phyloP scores from a whole-genome alignment of 2,797 vertebrate genomes.

The Myripristis jacobus region DNA sequence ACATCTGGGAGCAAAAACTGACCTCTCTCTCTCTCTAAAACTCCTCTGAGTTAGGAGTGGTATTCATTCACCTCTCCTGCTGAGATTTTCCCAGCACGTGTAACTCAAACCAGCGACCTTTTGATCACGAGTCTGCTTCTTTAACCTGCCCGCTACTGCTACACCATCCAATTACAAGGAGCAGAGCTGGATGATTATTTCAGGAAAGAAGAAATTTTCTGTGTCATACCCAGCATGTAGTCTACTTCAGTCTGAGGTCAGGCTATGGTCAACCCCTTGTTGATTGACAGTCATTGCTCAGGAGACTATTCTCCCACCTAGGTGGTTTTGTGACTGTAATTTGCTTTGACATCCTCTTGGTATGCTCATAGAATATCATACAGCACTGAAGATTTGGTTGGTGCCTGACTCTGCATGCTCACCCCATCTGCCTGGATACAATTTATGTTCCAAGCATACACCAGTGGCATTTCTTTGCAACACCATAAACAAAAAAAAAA shows the following conservation, averaged over 20 bases:
- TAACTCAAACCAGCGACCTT: constrained; percentile 6
- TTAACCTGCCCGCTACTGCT: neutral
- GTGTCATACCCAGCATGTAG: neutral
- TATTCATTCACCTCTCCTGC: no score
- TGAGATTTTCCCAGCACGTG: neutral
- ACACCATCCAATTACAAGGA: no score
- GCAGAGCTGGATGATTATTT: no score
- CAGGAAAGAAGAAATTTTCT: no score
- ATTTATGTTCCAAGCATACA: neutral
- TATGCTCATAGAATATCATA: neutral
- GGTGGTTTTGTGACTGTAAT: constrained; percentile 1
- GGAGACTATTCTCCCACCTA: neutral
- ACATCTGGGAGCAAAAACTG: constrained; percentile 11
- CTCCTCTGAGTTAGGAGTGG: no score
- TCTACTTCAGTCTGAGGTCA: constrained; percentile 12
- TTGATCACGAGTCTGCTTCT: constrained; percentile 6
- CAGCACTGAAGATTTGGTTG: neutral
- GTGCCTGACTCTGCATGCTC: neutral
- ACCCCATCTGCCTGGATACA: constrained; percentile 1
- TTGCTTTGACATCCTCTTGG: neutral
- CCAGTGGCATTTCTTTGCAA: neutral
- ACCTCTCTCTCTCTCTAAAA: no score
- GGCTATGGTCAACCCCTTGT: neutral
- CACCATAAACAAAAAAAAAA: no score
- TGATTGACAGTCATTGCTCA: neutral